Evolutionary conservation across 1,140 invertebrate genomes (phyloP).

Genomic region (Bombus consobrinus): DNA sequence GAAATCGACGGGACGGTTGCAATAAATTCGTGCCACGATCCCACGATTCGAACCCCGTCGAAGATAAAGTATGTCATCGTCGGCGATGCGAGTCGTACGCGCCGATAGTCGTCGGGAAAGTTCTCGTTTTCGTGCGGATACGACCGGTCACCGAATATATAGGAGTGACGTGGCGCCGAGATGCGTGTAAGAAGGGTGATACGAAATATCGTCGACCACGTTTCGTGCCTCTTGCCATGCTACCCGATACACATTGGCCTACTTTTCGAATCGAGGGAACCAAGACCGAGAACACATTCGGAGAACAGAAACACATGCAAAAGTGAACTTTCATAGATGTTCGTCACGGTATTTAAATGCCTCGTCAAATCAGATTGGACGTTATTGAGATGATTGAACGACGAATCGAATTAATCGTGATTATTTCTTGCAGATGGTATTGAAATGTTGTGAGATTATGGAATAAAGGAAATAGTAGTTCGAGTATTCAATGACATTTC

Average conservation of each 20-base stretch:
- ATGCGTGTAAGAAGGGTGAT: slow-evolving; percentile 48
- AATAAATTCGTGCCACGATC: slow-evolving; percentile 37
- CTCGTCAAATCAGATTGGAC: not conserved
- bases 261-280: slow-evolving; percentile 26
- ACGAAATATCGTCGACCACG: slow-evolving; percentile 44
- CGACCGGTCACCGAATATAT: slow-evolving; percentile 36
- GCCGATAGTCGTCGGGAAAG: slow-evolving; percentile 45
- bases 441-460: not conserved
- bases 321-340: not conserved
- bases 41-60: slow-evolving; percentile 30
- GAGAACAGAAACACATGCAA: not conserved
- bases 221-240: slow-evolving; percentile 20
- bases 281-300: not conserved
- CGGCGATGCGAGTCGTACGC: slow-evolving; percentile 44
- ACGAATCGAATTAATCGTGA: too few species aligned
- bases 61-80: slow-evolving; percentile 53
- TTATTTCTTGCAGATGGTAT: not conserved
- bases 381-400: not conserved
- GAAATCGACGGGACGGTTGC: slow-evolving; percentile 9
- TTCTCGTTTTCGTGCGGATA: slow-evolving; percentile 39
- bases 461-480: too few species aligned
- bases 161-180: slow-evolving; percentile 52
- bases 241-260: slow-evolving; percentile 40
- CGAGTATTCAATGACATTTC: too few species aligned
- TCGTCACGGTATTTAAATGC: not conserved